Percentiles rank a stretch among this genome's conserved stretches.
Conservation (phyloP, 2,888 invertebrate genomes). For the Trichogramma evanescens region DNA sequence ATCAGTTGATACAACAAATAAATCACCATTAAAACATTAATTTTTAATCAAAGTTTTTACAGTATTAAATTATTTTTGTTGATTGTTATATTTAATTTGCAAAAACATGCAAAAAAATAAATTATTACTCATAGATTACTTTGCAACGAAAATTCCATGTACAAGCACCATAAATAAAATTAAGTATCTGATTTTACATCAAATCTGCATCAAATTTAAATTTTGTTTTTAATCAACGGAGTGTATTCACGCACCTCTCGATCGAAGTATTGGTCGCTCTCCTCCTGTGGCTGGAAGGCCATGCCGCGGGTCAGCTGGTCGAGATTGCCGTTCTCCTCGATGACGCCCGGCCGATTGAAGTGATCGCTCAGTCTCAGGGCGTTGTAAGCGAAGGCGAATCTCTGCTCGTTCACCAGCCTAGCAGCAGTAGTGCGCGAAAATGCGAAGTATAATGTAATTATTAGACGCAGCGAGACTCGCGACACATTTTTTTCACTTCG, state of each 20-base stretch:
- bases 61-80: no score
- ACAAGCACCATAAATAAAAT: not conserved
- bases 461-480: not conserved
- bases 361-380: slow-evolving; percentile 64
- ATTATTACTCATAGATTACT: no score
- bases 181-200: no score
- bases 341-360: slow-evolving; percentile 60
- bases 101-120: no score
- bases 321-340: slow-evolving; percentile 61
- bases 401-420: slow-evolving; percentile 28
- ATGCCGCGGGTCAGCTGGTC: slow-evolving; percentile 71
- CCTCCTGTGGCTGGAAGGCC: slow-evolving; percentile 68
- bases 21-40: no score
- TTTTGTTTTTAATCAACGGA: not conserved
- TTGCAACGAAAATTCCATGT: no score
- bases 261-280: slow-evolving; percentile 71
- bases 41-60: no score
- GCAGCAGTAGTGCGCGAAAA: not conserved
- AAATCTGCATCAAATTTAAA: no score
- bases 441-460: not conserved
- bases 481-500: not conserved
- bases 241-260: slow-evolving; percentile 57
- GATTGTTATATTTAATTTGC: no score
- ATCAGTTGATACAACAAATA: no score
- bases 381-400: slow-evolving; percentile 37